Base-by-base conservation (phyloP, 1,140 invertebrate species). In the Achatina immaculata region DNA sequence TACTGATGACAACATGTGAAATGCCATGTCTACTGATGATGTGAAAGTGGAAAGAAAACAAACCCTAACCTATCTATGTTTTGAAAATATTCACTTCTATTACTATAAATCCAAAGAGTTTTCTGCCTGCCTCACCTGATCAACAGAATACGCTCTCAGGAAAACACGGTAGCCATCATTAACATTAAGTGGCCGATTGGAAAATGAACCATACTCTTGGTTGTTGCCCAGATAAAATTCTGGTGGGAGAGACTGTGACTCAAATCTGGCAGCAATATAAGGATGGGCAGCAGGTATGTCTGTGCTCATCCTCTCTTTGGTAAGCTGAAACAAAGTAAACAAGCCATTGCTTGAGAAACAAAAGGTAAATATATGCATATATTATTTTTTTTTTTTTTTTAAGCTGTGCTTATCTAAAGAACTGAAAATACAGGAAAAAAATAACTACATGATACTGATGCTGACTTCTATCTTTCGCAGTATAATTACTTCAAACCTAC, bases 221-320 rank as follows among this genome's bases (percentile, higher is more conserved):
- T 78, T 83, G 76, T 88, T 87, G 51, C 89, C 88, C 31, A 90
- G 83, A 16, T 81, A 72, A 81, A 89, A 89, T 73, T 84, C 78
- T n/a, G 77, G 78, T 24, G 88, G 89, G 0, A 90, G 82, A 36
- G 82, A 68, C 31, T 85, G 82, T 0, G 86, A 83, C 55, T 86
- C 85, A 79, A 90, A 89, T 69, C 85, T 83, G 16, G 88, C 89
- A 38, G 89, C 87, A 45, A 90, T 88, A 74, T 90, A 90, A 0
- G 87, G 86, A 34, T 81, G 71, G 19, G 75, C 73, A 31, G 86
- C 83, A 7, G 88, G 87, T 11, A 75, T 69, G 31, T 81, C 72
- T 4, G 81, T 43, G 36, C 84, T 80, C 42, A 82, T 62, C 0
- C 28, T 72, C 6, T 86, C 84, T 14, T 79, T 76, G 7, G 83